Evolutionary conservation across 2,113 vertebrate genomes (phyloP).

Genomic region (Anhinga anhinga): DNA sequence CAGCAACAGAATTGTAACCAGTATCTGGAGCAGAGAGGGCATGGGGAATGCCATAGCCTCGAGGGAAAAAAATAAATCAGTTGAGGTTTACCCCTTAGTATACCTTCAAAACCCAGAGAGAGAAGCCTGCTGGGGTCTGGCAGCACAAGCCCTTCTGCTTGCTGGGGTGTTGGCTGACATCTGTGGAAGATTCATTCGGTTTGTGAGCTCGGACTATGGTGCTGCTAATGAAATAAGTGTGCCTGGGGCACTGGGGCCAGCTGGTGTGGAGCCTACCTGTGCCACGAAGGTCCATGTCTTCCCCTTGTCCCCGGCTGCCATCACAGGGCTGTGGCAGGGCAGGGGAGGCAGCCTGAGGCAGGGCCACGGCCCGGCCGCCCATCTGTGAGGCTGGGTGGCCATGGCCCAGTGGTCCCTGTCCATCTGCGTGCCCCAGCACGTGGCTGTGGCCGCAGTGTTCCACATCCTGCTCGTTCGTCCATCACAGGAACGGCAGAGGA

Average conservation of each 20-base stretch:
- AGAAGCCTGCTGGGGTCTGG: not conserved
- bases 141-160: not conserved
- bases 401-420: not conserved
- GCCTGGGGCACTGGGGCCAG: not conserved
- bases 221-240: not conserved
- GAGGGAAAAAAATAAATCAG: not conserved
- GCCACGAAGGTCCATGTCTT: not conserved
- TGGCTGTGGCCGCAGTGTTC: not conserved
- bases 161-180: not conserved
- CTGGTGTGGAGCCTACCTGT: not conserved
- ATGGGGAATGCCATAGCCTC: accelerated
- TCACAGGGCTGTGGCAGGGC: not conserved
- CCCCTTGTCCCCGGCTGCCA: not conserved
- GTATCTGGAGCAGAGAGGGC: not conserved
- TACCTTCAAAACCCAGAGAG: not conserved
- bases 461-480: accelerated
- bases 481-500: not conserved
- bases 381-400: accelerated
- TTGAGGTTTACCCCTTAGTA: not conserved
- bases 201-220: not conserved
- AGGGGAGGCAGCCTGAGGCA: not conserved
- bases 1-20: not conserved
- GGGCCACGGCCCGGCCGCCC: accelerated
- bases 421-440: accelerated
- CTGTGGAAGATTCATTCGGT: not conserved